Conservation (phyloP, 2,888 invertebrate genomes). For the Drosophila testacea region DNA sequence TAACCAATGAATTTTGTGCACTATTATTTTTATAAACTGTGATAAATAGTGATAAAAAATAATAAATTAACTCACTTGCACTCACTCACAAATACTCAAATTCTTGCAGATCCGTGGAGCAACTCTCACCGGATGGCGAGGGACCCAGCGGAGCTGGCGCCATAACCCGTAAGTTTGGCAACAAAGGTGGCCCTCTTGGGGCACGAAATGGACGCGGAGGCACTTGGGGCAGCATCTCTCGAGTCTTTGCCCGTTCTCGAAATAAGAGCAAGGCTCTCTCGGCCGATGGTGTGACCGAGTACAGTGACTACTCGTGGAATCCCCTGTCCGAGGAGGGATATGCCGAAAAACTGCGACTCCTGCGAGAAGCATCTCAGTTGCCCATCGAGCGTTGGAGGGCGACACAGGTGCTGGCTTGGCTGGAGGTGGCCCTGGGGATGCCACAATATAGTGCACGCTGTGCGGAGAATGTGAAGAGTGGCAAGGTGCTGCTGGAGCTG, state of each 20-base stretch:
- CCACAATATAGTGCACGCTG: constrained; percentile 96
- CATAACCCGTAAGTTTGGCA: constrained; percentile 84
- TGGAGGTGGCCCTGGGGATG: constrained; percentile 97
- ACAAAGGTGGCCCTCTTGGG: constrained; percentile 83
- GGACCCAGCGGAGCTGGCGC: constrained; percentile 86
- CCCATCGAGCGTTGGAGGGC: constrained; percentile 97
- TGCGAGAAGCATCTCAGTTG: constrained; percentile 93
- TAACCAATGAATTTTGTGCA: too few relatives aligned
- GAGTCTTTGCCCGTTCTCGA: constrained; percentile 94
- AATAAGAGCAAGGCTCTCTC: constrained; percentile 90
- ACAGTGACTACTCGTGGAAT: constrained; percentile 84
- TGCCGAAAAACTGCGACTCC: constrained; percentile 84
- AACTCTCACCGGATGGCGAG: constrained; percentile 92
- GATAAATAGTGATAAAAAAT: too few relatives aligned
- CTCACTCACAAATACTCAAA: too few relatives aligned
- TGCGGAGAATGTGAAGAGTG: constrained; percentile 97
- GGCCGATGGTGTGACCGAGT: constrained; percentile 86
- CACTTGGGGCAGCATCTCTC: constrained; percentile 95
- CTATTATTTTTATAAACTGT: too few relatives aligned
- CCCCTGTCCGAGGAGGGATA: constrained; percentile 85
- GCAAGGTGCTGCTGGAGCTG: constrained; percentile 96
- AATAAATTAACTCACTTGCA: too few relatives aligned
- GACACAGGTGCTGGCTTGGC: constrained; percentile 96
- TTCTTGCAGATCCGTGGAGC: constrained; percentile 88
- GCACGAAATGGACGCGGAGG: constrained; percentile 89